Base-by-base conservation (phyloP, 2,888 invertebrate species). In the Amiota mariae region DNA sequence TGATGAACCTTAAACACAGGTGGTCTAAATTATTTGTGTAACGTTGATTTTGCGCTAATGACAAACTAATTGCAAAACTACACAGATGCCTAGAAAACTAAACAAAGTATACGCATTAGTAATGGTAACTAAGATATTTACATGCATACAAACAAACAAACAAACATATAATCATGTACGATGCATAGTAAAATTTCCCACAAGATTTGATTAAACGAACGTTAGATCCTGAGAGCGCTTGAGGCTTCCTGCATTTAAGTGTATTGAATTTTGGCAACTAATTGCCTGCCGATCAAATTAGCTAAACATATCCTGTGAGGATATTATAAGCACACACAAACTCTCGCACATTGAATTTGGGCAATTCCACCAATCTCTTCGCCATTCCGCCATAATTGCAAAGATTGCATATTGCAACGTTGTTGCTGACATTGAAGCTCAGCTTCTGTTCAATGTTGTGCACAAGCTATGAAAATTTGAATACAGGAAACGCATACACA, bases 281-380 rank as follows among this genome's bases (percentile, higher is more conserved):
- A 68, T 12, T 49, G 67, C 12, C 67, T 68, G 67, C 24, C 67
- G 54, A 68, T 68, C 67, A 54, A 68, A 68, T 68, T 68, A 68
- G 8, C 67, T 24, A 6, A 0, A 24, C 67, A 68, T 54, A 68
- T 54, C 67, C 67, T 51, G n/a, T 54, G 67, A 68, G 67, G 24
- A 68, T 68, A 68, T 68, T 54, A 68, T 68, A 68, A 54, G 36
- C 66, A 49, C 47, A 66, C 48, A 66, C 47, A n/a, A n/a, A 66
- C 64, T 10, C 12, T 13, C 8, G 12, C 49, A 48, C 1, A 12
- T 48, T 15, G 48, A 18, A 24, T 20, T 1, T 15, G 12, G 2
- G n/a, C 54, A 15, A 13, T 54, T 11, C 9, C 12, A 8, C 54
- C 15, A 13, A 15, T 54, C 54, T 54, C 54, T 24, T 3, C 3